These are phyloP conservation scores for Drosophila vallismaia DNA, from an alignment of 2,888 invertebrate species.

Conservation along the genomic window DNA sequence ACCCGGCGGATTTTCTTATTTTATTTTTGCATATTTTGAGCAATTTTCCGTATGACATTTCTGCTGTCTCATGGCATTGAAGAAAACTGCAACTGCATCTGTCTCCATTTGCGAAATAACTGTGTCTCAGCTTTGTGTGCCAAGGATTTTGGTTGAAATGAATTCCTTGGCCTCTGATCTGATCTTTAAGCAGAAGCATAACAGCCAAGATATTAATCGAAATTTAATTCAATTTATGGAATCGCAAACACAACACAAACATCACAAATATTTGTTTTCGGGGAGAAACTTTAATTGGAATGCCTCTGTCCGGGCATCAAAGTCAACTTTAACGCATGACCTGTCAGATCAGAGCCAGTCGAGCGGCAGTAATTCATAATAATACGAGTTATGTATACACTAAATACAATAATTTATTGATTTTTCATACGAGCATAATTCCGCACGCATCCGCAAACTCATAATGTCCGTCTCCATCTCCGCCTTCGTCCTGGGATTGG, in stretches of 20 bases:
- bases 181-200: too few species aligned
- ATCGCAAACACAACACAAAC: constrained; percentile 19
- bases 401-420: constrained; percentile 74
- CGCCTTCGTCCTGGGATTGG: too few species aligned
- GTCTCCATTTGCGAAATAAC: constrained; percentile 11
- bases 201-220: constrained; percentile 54
- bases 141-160: constrained; percentile 58
- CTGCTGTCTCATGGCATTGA: constrained; percentile 34
- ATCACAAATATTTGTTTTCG: constrained; percentile 58
- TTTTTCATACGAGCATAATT: constrained; percentile 53
- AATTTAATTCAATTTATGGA: constrained; percentile 70
- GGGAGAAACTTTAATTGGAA: constrained; percentile 61
- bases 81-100: constrained; percentile 17
- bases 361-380: constrained; percentile 65
- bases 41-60: constrained; percentile 60
- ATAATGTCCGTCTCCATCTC: constrained; percentile 20
- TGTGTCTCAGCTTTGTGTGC: constrained; percentile 38
- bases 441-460: constrained; percentile 19
- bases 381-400: constrained; percentile 61
- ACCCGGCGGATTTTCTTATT: constrained; percentile 25
- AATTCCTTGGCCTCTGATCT: constrained; percentile 45
- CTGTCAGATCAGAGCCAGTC: constrained; percentile 46
- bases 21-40: constrained; percentile 56
- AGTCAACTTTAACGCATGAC: constrained; percentile 52
- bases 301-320: constrained; percentile 39